A percentile compares a stretch with the other conserved stretches of the same genome.
Evolutionary conservation across 64 coral and sea anemone species (phyloP).

Genomic region (Pocillopora verrucosa): DNA sequence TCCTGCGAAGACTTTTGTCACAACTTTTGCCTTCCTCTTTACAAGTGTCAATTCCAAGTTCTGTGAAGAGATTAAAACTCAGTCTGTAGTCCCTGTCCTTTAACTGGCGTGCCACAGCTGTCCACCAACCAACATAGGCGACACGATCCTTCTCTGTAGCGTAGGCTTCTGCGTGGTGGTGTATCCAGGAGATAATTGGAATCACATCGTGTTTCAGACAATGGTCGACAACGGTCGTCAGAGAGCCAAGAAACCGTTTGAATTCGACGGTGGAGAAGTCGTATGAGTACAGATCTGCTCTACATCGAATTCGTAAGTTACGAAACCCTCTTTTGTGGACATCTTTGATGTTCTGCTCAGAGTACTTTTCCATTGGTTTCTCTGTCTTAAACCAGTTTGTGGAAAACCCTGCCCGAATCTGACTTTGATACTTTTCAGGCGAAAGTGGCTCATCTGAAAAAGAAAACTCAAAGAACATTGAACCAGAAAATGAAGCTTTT

Average conservation of each 20-base stretch:
- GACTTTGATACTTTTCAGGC: constrained; percentile 40
- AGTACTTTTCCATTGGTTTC: constrained; percentile 48
- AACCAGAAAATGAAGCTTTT: too few species aligned
- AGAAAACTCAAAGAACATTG: too few species aligned
- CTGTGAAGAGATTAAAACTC: constrained; percentile 63
- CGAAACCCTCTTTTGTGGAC: constrained; percentile 33
- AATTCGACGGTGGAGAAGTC: constrained; percentile 18
- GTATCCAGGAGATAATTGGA: constrained; percentile 52
- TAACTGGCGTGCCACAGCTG: constrained; percentile 32
- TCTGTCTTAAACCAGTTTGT: constrained; percentile 79
- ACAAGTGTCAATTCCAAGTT: constrained; percentile 33
- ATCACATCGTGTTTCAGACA: neutral
- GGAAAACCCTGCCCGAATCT: constrained; percentile 55
- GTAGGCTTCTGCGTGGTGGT: constrained; percentile 34
- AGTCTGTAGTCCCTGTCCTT: constrained; percentile 42
- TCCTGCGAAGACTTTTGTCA: constrained; percentile 25
- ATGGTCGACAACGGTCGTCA: constrained; percentile 49
- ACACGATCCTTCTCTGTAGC: neutral
- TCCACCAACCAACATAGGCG: constrained; percentile 15
- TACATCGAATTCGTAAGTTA: constrained; percentile 57
- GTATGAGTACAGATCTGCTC: constrained; percentile 37
- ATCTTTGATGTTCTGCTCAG: constrained; percentile 36
- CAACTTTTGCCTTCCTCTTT: neutral
- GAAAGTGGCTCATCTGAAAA: neutral
- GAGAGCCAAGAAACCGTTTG: constrained; percentile 27